Evolutionary conservation across 2,888 invertebrate species (phyloP).

Genomic region (Peribatodes rhomboidaria): DNA sequence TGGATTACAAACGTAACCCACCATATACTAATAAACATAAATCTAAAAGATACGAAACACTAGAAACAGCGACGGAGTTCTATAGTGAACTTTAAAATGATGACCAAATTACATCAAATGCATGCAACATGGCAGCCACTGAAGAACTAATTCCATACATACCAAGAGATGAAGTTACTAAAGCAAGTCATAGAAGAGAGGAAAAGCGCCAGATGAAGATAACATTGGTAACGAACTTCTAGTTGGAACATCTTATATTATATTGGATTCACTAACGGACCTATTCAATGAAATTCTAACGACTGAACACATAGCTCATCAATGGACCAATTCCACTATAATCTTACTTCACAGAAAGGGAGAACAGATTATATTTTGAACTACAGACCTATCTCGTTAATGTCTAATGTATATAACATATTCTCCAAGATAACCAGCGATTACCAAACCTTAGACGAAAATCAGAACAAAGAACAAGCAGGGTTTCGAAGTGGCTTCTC

Average conservation of each 20-base stretch:
- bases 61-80: conserved; percentile 24
- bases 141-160: conserved; percentile 19
- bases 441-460: not conserved
- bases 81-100: conserved; percentile 17
- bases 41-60: conserved; percentile 14
- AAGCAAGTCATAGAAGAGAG: conserved; percentile 29
- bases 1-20: conserved; percentile 26
- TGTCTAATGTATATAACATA: conserved; percentile 2
- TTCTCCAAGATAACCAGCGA: not conserved
- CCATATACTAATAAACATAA: conserved; percentile 13
- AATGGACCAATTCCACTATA: not conserved
- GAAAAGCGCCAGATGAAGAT: conserved; percentile 33
- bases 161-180: conserved; percentile 26
- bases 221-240: conserved; percentile 12
- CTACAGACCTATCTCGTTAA: not conserved
- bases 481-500: conserved; percentile 1
- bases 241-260: not conserved
- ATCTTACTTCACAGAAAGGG: not conserved
- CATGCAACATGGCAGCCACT: too few relatives aligned
- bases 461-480: not conserved
- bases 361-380: conserved; percentile 1
- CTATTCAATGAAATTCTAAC: conserved; percentile 1
- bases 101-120: not conserved
- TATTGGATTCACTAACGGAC: not conserved
- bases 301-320: conserved; percentile 6